A percentile compares a stretch with the other conserved stretches of the same genome.
Conservation (phyloP, 2,113 vertebrate genomes). For the Gopherus evgoodei region DNA sequence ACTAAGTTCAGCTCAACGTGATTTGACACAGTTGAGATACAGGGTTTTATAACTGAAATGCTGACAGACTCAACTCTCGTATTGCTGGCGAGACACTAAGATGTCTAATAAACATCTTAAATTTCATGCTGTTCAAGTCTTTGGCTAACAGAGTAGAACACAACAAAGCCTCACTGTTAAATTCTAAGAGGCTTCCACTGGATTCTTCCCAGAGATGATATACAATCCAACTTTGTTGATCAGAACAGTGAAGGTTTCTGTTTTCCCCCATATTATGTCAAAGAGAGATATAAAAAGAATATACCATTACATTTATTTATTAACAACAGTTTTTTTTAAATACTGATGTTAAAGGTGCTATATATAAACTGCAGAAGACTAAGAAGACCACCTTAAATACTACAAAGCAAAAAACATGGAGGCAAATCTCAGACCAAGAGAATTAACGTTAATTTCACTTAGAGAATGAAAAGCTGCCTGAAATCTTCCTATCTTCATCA, state of each 20-base stretch:
- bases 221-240: constrained; percentile 15
- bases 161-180: constrained; percentile 53
- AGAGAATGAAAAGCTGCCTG: background rate
- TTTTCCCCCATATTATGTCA: background rate
- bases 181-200: constrained; percentile 2
- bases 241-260: constrained; percentile 44
- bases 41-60: constrained; percentile 8
- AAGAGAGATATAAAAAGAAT: background rate
- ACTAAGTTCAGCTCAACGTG: background rate
- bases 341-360: background rate
- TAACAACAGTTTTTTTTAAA: background rate
- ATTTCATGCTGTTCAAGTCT: constrained; percentile 14
- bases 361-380: background rate
- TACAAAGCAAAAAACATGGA: background rate
- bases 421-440: background rate
- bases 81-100: constrained; percentile 1
- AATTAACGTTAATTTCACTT: background rate
- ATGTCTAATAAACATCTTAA: constrained; percentile 42
- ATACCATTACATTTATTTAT: background rate
- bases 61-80: constrained; percentile 10
- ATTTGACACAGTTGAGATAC: background rate
- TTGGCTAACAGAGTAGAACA: constrained; percentile 25
- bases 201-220: constrained; percentile 46
- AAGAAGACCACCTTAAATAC: background rate
- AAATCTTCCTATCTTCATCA: background rate